These are phyloP conservation scores for Drosophila obscura DNA, from an alignment of 1,140 invertebrate species.

Conservation along the genomic window DNA sequence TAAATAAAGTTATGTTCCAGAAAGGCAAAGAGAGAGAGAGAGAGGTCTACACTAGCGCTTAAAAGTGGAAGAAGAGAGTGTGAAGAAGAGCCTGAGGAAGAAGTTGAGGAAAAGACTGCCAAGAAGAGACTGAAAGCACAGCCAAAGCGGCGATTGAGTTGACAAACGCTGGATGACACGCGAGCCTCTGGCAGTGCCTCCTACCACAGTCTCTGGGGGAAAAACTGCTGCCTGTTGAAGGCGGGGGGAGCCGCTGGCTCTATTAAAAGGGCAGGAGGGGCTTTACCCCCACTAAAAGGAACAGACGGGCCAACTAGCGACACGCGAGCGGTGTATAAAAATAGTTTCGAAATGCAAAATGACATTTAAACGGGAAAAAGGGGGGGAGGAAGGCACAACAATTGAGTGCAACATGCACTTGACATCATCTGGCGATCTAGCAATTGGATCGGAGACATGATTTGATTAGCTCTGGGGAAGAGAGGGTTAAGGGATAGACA, in stretches of 20 bases:
- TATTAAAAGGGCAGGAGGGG: neutral
- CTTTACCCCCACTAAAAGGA: too few species aligned
- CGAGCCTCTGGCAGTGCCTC: slow-evolving; percentile 19
- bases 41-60: slow-evolving; percentile 13
- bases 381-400: slow-evolving; percentile 1
- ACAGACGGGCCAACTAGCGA: too few species aligned
- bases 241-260: neutral
- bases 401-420: slow-evolving; percentile 30
- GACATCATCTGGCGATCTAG: slow-evolving; percentile 34
- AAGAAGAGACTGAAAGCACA: slow-evolving; percentile 11
- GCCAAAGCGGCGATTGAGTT: slow-evolving; percentile 32
- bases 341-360: slow-evolving; percentile 57
- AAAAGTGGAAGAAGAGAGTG: too few species aligned
- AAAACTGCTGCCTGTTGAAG: neutral
- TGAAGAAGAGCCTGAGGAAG: slow-evolving; percentile 17
- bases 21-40: slow-evolving; percentile 8
- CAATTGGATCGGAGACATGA: slow-evolving; percentile 34
- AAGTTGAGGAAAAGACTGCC: slow-evolving; percentile 6
- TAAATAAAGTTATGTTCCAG: slow-evolving; percentile 76
- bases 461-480: slow-evolving; percentile 42
- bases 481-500: neutral
- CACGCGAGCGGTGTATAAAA: slow-evolving; percentile 53
- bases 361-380: slow-evolving; percentile 17
- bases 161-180: slow-evolving; percentile 65
- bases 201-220: too few species aligned